Evolutionary conservation across 2,113 vertebrate genomes (phyloP).

Genomic region (Zosterops japonicus): DNA sequence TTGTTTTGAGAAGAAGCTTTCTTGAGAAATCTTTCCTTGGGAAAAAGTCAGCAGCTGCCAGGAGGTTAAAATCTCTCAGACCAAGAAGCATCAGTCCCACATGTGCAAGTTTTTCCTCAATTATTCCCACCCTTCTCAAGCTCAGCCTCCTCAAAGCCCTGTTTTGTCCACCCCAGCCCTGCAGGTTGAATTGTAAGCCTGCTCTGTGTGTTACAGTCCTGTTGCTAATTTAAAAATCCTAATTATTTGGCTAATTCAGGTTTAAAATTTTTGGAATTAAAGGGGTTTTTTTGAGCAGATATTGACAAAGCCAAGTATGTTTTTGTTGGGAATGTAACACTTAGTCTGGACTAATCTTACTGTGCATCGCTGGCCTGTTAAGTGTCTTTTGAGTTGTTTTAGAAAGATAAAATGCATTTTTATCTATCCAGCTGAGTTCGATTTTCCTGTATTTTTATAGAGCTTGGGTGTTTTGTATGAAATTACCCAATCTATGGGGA

Average conservation of each 20-base stretch:
- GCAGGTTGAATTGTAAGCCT: not conserved
- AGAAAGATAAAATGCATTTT: not conserved
- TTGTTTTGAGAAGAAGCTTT: too few relatives aligned
- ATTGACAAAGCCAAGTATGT: fast-evolving
- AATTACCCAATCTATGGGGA: fast-evolving
- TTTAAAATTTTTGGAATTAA: not conserved
- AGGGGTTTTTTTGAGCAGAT: fast-evolving
- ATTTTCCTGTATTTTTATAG: not conserved
- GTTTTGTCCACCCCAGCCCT: fast-evolving
- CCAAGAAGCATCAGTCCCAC: too few relatives aligned
- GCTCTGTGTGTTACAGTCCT: not conserved
- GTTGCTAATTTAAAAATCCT: not conserved
- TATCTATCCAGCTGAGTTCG: fast-evolving
- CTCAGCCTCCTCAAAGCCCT: fast-evolving
- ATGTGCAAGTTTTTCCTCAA: not conserved
- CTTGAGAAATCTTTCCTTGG: too few relatives aligned
- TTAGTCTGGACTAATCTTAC: fast-evolving
- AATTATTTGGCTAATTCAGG: not conserved
- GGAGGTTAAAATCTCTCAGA: too few relatives aligned
- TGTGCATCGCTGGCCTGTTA: fast-evolving
- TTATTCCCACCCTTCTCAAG: not conserved
- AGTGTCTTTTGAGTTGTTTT: not conserved
- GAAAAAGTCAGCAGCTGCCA: too few relatives aligned
- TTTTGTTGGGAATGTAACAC: not conserved
- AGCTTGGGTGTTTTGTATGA: not conserved